A percentile compares a stretch with the other conserved stretches of the same genome.
These are phyloP conservation scores for Pyrrhia umbra DNA, from an alignment of 2,888 invertebrate genomes.

Conservation along the genomic window DNA sequence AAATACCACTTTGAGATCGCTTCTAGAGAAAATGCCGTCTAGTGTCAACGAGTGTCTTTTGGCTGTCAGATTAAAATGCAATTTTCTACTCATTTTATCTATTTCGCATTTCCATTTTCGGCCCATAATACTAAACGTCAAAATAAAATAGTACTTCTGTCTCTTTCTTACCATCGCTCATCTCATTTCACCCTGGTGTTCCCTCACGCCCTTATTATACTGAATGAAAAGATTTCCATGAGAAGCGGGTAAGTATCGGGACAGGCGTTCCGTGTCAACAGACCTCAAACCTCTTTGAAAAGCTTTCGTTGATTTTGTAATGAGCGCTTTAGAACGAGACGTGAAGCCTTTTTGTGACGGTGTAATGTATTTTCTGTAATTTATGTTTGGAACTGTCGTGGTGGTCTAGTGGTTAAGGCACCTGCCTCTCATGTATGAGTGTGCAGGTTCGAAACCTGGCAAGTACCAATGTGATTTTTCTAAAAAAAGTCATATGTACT, in stretches of 20 bases:
- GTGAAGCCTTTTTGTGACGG: not conserved
- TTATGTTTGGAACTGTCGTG: too few relatives aligned
- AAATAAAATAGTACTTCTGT: slow-evolving; percentile 27
- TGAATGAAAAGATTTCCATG: slow-evolving; percentile 38
- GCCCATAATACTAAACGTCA: not conserved
- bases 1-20: too few relatives aligned
- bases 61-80: too few relatives aligned
- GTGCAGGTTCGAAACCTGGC: too few relatives aligned
- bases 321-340: slow-evolving; percentile 5
- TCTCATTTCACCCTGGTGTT: slow-evolving; percentile 26
- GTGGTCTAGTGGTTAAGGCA: too few relatives aligned
- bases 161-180: slow-evolving; percentile 9
- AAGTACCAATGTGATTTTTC: too few relatives aligned
- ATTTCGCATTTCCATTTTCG: not conserved
- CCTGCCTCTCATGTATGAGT: too few relatives aligned
- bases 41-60: too few relatives aligned
- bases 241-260: slow-evolving; percentile 28
- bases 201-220: slow-evolving; percentile 24
- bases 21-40: too few relatives aligned
- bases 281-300: slow-evolving; percentile 11
- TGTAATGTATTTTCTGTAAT: not conserved
- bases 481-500: too few relatives aligned
- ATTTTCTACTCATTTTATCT: too few relatives aligned
- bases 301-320: slow-evolving; percentile 29
- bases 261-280: slow-evolving; percentile 18